These are phyloP conservation scores for Gobio occitaniae DNA, from an alignment of 2,797 vertebrate species.

Conservation along the genomic window DNA sequence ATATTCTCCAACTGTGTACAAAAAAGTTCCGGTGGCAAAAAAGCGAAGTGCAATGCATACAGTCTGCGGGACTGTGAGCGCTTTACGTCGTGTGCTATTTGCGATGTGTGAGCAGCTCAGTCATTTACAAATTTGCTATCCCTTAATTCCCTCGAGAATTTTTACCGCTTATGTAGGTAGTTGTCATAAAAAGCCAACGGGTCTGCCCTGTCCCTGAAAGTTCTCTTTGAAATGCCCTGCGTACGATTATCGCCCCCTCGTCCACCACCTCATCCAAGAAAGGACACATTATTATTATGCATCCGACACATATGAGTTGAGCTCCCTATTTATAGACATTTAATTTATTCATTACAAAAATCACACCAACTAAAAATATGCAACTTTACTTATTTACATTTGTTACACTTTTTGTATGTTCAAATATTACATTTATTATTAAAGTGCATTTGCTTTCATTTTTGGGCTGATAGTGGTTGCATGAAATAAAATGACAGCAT, in stretches of 20 bases:
- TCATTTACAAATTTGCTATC: slow-evolving; percentile 17
- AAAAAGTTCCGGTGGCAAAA: slow-evolving; percentile 16
- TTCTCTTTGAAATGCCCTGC: slow-evolving; percentile 23
- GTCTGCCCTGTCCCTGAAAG: slow-evolving; percentile 9
- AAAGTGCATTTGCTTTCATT: too few relatives aligned
- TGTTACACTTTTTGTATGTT: too few relatives aligned
- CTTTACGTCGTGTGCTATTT: neutral
- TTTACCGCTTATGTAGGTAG: slow-evolving; percentile 15
- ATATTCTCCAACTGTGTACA: slow-evolving; percentile 28
- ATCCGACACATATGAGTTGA: neutral
- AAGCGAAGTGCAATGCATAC: too few relatives aligned
- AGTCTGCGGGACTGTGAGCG: neutral
- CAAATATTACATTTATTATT: too few relatives aligned
- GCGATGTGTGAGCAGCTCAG: neutral
- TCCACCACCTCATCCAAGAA: slow-evolving; percentile 21
- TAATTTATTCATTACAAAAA: neutral
- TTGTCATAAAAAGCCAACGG: neutral
- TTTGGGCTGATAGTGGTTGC: too few relatives aligned
- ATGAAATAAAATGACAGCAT: too few relatives aligned
- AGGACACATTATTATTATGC: neutral
- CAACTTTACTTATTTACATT: too few relatives aligned
- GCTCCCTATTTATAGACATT: neutral
- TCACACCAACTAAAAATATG: neutral
- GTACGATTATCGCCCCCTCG: neutral
- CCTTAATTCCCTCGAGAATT: neutral